Evolutionary conservation across 1,140 invertebrate species (phyloP).

Genomic region (Cephus cinctus): DNA sequence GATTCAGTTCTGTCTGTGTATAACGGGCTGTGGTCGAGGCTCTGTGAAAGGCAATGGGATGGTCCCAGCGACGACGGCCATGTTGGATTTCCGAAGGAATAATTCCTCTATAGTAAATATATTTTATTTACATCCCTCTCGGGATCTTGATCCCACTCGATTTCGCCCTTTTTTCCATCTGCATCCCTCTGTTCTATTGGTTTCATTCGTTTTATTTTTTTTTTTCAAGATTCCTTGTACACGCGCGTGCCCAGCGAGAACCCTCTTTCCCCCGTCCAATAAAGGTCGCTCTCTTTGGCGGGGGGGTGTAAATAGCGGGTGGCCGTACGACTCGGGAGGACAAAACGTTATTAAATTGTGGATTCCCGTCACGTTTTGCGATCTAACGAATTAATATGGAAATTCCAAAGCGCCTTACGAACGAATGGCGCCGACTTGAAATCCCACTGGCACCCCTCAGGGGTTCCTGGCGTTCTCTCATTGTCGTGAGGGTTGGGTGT

Average conservation of each 20-base stretch:
- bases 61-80: no score
- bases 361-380: constrained; percentile 36
- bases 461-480: not conserved
- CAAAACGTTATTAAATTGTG: constrained; percentile 37
- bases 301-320: no score
- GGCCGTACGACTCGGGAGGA: constrained; percentile 14
- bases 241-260: constrained; percentile 3
- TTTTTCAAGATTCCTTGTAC: no score
- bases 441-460: constrained; percentile 17
- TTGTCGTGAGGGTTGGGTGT: not conserved
- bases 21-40: no score
- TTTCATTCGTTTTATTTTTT: not conserved
- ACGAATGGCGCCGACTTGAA: constrained; percentile 26
- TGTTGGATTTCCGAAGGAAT: no score
- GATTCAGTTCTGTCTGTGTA: no score
- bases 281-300: no score
- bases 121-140: no score
- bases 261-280: constrained; percentile 8
- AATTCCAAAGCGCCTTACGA: constrained; percentile 37
- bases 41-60: no score
- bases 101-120: no score
- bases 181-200: not conserved
- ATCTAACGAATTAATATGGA: constrained; percentile 47
- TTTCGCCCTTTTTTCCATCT: no score
- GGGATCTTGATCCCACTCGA: no score